These are phyloP conservation scores for Nyctalus aviator DNA, from an alignment of 2,797 vertebrate genomes.

Conservation along the genomic window DNA sequence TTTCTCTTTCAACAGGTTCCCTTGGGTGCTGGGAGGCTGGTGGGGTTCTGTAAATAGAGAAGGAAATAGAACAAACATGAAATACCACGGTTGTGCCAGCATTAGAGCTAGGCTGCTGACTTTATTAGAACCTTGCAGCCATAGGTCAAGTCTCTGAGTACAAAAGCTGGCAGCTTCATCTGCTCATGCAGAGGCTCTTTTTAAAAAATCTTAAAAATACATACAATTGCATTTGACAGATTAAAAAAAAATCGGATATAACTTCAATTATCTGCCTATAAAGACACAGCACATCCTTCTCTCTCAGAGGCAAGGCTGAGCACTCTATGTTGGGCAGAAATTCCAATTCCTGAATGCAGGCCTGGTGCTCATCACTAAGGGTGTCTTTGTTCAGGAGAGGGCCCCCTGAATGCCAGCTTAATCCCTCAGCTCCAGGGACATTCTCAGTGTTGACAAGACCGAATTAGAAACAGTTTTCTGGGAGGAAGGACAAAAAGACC, in stretches of 20 bases:
- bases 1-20: rapidly evolving
- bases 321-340: rapidly evolving
- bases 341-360: rapidly evolving
- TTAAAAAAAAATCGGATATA: not conserved
- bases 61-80: rapidly evolving
- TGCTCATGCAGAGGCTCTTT: not conserved
- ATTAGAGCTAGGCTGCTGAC: not conserved
- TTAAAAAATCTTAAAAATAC: not conserved
- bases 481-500: not conserved
- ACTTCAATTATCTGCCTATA: not conserved
- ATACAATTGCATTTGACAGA: not conserved
- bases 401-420: rapidly evolving
- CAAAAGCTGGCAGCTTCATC: not conserved
- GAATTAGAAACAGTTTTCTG: not conserved
- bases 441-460: too few species aligned
- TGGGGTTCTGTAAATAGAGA: not conserved
- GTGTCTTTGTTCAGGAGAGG: rapidly evolving
- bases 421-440: too few species aligned
- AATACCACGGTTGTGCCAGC: rapidly evolving
- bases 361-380: rapidly evolving
- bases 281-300: rapidly evolving
- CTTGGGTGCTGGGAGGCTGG: not conserved
- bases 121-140: not conserved
- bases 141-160: too few species aligned
- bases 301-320: not conserved